Evolutionary conservation across 2,113 vertebrate genomes (phyloP).

Genomic region (Prinia subflava): DNA sequence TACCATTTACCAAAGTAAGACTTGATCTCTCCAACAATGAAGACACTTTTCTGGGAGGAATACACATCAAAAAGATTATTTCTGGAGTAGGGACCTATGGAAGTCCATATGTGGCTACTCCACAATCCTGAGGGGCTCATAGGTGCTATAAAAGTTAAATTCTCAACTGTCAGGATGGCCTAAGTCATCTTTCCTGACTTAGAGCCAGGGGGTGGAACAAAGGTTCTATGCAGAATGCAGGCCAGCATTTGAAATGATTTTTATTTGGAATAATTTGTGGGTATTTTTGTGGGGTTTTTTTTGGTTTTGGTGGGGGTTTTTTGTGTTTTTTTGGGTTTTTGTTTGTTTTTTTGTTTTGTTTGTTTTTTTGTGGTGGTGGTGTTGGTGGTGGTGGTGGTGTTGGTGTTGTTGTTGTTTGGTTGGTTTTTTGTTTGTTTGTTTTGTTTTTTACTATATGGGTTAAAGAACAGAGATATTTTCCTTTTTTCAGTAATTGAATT

Average conservation of each 20-base stretch:
- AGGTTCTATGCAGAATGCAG: background rate
- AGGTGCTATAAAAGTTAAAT: background rate
- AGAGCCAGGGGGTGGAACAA: background rate
- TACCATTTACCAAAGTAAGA: background rate
- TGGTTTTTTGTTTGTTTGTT: no score
- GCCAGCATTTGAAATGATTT: background rate
- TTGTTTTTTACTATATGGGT: background rate
- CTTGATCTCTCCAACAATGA: background rate
- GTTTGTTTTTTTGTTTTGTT: no score
- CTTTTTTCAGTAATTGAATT: background rate
- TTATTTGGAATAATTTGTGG: background rate
- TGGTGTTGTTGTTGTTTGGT: no score
- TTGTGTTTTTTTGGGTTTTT: no score
- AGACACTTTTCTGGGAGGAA: background rate
- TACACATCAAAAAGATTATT: background rate
- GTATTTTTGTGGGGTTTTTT: background rate
- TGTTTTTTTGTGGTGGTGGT: no score
- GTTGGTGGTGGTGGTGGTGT: no score
- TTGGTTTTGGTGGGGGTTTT: no score
- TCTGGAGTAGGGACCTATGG: background rate
- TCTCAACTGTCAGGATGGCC: background rate
- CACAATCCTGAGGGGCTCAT: background rate
- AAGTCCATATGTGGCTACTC: background rate
- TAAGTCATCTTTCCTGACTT: background rate
- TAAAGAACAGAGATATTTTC: background rate